phyloP scores from a whole-genome alignment of 2,797 vertebrate genomes.

The Craterocephalus amniculus region DNA sequence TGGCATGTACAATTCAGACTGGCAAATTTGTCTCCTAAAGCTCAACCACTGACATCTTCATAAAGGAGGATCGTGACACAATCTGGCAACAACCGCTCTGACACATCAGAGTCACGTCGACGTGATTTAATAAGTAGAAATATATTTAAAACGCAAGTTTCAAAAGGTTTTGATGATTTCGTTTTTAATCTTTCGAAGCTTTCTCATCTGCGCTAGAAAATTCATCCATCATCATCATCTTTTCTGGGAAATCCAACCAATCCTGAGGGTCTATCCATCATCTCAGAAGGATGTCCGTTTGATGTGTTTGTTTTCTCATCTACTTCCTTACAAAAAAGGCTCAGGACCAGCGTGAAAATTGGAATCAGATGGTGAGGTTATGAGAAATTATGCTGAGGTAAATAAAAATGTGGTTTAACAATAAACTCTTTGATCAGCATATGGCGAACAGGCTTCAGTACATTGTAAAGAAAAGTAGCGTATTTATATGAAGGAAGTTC shows the following conservation, averaged over 20 bases:
- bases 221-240: conserved; percentile 52
- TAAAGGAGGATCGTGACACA: conserved; percentile 65
- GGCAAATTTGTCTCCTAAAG: conserved; percentile 58
- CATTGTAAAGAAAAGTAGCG: conserved; percentile 2
- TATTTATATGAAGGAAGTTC: conserved; percentile 13
- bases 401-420: conserved; percentile 44
- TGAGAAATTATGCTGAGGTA: conserved; percentile 41
- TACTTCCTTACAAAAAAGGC: conserved; percentile 18
- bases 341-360: conserved; percentile 39
- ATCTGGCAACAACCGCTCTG: conserved; percentile 60
- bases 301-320: conserved; percentile 43
- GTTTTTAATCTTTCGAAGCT: conserved; percentile 58
- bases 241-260: conserved; percentile 35
- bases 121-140: conserved; percentile 50
- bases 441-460: conserved; percentile 26
- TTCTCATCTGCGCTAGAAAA: conserved; percentile 8
- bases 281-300: conserved; percentile 42
- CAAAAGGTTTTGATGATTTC: conserved; percentile 49
- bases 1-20: conserved; percentile 62
- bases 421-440: conserved; percentile 49
- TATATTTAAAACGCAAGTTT: conserved; percentile 39
- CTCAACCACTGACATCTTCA: conserved; percentile 59
- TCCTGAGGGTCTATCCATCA: conserved; percentile 45
- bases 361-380: conserved; percentile 56
- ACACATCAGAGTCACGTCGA: conserved; percentile 54